phyloP scores from a whole-genome alignment of 2,888 invertebrate genomes.

The Teleiodes luculella region DNA sequence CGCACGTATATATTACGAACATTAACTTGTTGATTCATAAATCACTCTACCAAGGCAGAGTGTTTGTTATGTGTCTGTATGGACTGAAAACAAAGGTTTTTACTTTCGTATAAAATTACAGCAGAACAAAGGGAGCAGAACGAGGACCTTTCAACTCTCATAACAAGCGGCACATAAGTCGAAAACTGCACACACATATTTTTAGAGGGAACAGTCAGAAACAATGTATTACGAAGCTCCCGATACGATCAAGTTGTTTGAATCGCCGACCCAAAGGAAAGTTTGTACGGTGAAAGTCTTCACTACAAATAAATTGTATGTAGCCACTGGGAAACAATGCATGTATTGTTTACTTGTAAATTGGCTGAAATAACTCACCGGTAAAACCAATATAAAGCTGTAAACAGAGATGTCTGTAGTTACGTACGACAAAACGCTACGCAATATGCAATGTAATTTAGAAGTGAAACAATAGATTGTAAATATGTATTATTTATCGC shows the following conservation, averaged over 20 bases:
- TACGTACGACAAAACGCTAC: background rate
- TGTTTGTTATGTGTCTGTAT: background rate
- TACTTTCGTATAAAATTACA: background rate
- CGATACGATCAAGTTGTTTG: conserved; percentile 58
- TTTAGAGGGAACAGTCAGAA: conserved; percentile 8
- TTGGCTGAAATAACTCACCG: conserved; percentile 57
- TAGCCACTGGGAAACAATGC: conserved; percentile 61
- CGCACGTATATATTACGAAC: background rate
- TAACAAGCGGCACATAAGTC: conserved; percentile 8
- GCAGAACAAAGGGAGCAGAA: background rate
- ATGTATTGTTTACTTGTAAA: conserved; percentile 67
- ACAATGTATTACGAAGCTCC: conserved; percentile 43
- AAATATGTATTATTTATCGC: too few species aligned
- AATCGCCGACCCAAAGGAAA: conserved; percentile 56
- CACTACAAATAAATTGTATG: conserved; percentile 58
- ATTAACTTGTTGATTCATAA: background rate
- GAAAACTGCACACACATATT: conserved; percentile 11
- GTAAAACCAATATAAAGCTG: conserved; percentile 12
- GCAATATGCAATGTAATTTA: background rate
- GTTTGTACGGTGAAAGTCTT: conserved; percentile 60
- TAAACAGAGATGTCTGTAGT: background rate
- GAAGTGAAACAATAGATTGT: too few species aligned
- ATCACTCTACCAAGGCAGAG: background rate
- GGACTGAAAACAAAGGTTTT: background rate
- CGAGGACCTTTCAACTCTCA: conserved; percentile 13